Base-by-base conservation (phyloP, 2,113 vertebrate species). In the Gracilinanus agilis region DNA sequence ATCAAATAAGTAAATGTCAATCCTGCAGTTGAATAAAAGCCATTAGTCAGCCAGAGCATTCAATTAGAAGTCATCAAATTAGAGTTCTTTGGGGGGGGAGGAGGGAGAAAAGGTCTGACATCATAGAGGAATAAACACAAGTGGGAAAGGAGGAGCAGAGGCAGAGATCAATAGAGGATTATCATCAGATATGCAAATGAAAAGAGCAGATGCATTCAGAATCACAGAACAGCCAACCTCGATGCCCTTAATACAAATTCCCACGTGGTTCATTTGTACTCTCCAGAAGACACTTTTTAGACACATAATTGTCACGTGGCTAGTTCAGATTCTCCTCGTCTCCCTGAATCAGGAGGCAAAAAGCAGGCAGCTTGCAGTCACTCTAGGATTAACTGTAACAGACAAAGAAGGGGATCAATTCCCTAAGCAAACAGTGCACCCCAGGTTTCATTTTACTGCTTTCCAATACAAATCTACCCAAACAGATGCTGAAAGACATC, bases 1-100 rank as follows among this genome's bases (percentile, higher is more conserved):
- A 97, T 96, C 94, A 92, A 95, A 56, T 95, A 93, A 96, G 97
- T 95, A 96, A 97, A 97, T 97, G 97, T 95, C 96, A 98, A 90
- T 75, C 90, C 44, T 94, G 94, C 88, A 53, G 93, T 94, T 92
- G 95, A 93, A 96, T 56, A 92, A 90, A 95, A 93, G 90, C 96
- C 97, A 94, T 96, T 96, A 97, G 93, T 92, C 88, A 40, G 90
- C 93, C 96, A 93, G 95, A 96, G 95, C 92, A 27, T 90, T 95
- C 97, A 95, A 96, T 98, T 94, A 95, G 95, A 95, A 96, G 89
- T 90, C 95, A 88, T 92, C 91, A 92, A 96, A 96, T 95, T 24
- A 88, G 94, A 95, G 93, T 95, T 67, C 67, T 11, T n/a, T 49
- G 49, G 49, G 49, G 49, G 49, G 49, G n/a, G 40, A 16, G 21